Evolutionary conservation across 1,140 invertebrate species (phyloP).

Genomic region (Triops cancriformis): DNA sequence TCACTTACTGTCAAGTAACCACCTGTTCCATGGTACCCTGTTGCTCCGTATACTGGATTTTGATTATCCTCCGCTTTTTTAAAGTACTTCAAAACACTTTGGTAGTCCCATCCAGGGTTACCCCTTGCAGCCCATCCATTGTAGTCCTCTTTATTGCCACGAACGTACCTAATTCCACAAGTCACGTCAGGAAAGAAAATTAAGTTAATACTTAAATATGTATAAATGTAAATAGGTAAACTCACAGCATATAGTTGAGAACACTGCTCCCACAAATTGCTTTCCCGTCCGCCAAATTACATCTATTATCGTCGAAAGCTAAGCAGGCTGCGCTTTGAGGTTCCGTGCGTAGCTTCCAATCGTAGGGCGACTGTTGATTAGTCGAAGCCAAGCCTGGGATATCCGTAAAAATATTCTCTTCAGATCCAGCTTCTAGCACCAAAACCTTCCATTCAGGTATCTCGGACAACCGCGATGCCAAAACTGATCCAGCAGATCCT

Average conservation of each 20-base stretch:
- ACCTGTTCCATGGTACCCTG: no score
- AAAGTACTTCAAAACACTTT: constrained; percentile 59
- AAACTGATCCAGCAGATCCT: constrained; percentile 76
- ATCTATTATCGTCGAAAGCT: constrained; percentile 42
- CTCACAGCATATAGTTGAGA: constrained; percentile 93
- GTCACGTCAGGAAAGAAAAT: not conserved
- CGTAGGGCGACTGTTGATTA: constrained; percentile 33
- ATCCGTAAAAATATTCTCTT: constrained; percentile 71
- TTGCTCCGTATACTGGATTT: no score
- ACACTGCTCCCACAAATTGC: constrained; percentile 82
- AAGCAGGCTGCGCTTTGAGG: constrained; percentile 44
- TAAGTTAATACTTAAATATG: not conserved
- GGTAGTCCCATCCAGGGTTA: constrained; percentile 47
- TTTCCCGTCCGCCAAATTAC: constrained; percentile 74
- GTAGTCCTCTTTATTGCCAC: constrained; percentile 52
- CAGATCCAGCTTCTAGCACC: constrained; percentile 76
- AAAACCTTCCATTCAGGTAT: constrained; percentile 66
- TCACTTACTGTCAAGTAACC: no score
- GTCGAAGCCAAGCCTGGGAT: constrained; percentile 55
- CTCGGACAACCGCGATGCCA: constrained; percentile 76
- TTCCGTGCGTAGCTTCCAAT: constrained; percentile 47
- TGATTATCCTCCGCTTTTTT: no score
- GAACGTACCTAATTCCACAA: constrained; percentile 36
- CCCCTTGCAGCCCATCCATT: constrained; percentile 48
- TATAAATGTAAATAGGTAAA: no score